Base-by-base conservation (phyloP, 2,113 vertebrate species). In the Nycticebus coucang region DNA sequence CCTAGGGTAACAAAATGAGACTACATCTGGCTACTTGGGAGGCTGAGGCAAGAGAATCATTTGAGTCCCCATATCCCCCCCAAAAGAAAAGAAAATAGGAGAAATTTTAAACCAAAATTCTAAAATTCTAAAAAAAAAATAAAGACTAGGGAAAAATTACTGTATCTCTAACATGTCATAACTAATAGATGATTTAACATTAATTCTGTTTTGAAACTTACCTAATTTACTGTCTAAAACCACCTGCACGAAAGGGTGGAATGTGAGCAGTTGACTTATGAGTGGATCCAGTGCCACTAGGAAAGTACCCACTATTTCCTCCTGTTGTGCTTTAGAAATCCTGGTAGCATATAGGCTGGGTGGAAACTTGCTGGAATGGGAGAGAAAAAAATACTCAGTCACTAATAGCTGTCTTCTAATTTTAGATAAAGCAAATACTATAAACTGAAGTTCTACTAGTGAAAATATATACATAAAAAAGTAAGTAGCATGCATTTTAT, bases 201-300 rank as follows among this genome's bases (percentile, higher is more conserved):
- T 15, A 71, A 71, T 33, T 53, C 77, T 57, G 37, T 41, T 94
- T 89, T 97, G 87, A 87, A 96, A 98, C 99, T 97, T 96, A 99
- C 99, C 97, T 96, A 95, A 86, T 55, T 98, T 97, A 62, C 98
- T 96, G 88, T 96, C 98, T 96, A 99, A 98, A 50, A 99, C 99
- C 41, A 85, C 97, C 68, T 99, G 99, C 93, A 98, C 92, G 26
- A 99, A 99, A 69, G 99, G 95, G 30, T 96, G 98, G 71, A 99
- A 98, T 69, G 98, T 89, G 91, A 99, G 94, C 87, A 99, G 98
- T 64, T 99, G 99, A 3, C 94, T 97, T 97, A 99, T 79, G 62
- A 99, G 98, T 11, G 98, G 98, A 50, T 99, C 99, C 98, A 99
- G 97, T 71, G 98, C 98, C 94, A 99, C 98, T 41, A 99, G 97